Evolutionary conservation across 2,797 vertebrate genomes (phyloP).

Genomic region (Alosa sapidissima): DNA sequence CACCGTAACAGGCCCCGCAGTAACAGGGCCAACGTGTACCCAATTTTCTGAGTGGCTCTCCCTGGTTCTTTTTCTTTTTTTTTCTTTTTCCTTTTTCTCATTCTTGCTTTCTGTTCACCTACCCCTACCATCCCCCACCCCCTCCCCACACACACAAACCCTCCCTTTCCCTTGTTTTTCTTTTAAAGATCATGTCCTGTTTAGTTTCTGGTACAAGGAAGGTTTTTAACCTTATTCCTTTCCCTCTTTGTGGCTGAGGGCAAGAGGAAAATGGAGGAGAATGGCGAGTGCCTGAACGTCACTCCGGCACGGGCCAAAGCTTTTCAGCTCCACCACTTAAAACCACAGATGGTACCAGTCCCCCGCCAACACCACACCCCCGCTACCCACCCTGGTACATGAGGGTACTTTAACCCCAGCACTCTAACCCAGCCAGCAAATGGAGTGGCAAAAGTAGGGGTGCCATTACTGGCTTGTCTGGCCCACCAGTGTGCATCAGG

Average conservation of each 20-base stretch:
- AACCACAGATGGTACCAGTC: conserved; percentile 65
- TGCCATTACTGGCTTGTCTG: not conserved
- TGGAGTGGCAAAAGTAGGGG: not conserved
- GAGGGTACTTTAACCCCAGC: not conserved
- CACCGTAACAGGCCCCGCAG: not conserved
- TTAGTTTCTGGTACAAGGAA: conserved; percentile 59
- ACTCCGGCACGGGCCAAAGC: conserved; percentile 62
- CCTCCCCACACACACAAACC: not conserved
- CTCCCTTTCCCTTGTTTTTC: conserved; percentile 26
- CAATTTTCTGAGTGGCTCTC: conserved; percentile 11
- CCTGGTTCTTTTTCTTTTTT: not conserved
- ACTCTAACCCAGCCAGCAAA: not conserved
- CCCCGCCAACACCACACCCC: conserved; percentile 24
- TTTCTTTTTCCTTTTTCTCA: not conserved
- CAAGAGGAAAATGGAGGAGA: conserved; percentile 68
- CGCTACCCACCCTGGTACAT: not conserved
- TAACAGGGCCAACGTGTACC: not conserved
- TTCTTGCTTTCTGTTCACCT: not conserved
- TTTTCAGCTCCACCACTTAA: conserved; percentile 72
- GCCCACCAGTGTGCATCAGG: not conserved
- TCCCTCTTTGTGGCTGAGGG: conserved; percentile 59
- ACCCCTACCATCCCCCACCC: not conserved
- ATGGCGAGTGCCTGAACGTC: conserved; percentile 52
- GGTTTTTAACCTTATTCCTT: conserved; percentile 65
- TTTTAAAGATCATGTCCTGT: conserved; percentile 65